Base-by-base conservation (phyloP, 2,797 vertebrate species). In the Clarias pachynema region DNA sequence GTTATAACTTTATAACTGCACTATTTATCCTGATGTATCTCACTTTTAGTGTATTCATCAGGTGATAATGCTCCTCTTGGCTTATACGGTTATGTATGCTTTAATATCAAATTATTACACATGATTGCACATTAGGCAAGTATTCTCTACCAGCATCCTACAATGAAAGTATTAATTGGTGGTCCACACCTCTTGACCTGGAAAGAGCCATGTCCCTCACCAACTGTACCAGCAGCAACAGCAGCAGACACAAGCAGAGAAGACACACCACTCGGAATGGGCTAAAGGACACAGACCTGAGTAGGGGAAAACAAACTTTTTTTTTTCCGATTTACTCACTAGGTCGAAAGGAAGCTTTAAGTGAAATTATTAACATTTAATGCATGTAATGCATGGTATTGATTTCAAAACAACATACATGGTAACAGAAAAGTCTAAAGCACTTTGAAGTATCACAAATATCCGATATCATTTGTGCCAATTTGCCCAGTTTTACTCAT, bases 221-320 rank as follows among this genome's bases (percentile, higher is more conserved):
- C 9, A 90, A 89, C 56, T 90, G 90, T 44, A 57, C 85, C 84
- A 91, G 65, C 24, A 94, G 91, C 88, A 92, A 83, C 53, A 92
- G 60, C 77, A 85, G 86, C 88, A 95, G 70, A 74, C 91, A 85
- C 83, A 92, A 1, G 83, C 92, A 91, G 83, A 91, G 22, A 29
- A 95, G 87, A 89, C 91, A 91, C 90, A 84, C 94, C 24, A 88
- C 79, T 56, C 92, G 89, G 69, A 92, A 85, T 10, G 93, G 88
- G 85, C 90, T 91, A 87, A 92, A 90, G 81, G 93, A 93, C 85
- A 92, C 91, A 31, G 93, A 92, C 93, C 95, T 95, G 89, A 12
- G 74, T 83, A 73, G 31, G 75, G 26, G 66, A 65, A 49, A 69
- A 24, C 29, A 79, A 5, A 68, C 31, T 37, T 14, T n/a, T 26